These are phyloP conservation scores for Gopherus evgoodei DNA, from an alignment of 2,113 vertebrate species.

Conservation along the genomic window DNA sequence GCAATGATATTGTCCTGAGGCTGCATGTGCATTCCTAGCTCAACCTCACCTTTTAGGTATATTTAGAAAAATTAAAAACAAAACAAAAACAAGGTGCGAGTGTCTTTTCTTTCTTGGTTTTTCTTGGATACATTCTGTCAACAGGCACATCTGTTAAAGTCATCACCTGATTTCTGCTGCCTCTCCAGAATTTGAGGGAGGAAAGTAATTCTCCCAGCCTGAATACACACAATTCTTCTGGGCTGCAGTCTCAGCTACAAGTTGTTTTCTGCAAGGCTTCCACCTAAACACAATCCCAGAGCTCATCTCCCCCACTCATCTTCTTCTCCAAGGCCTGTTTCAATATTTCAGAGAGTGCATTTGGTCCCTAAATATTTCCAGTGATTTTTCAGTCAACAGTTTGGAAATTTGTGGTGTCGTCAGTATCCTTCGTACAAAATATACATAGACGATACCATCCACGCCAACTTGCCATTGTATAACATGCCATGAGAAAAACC, in stretches of 20 bases:
- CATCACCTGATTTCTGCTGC: neutral
- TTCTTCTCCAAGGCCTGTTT: conserved; percentile 29
- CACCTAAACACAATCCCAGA: neutral
- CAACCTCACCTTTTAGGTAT: neutral
- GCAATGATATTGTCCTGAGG: neutral
- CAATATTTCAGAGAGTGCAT: conserved; percentile 13
- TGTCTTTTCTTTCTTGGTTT: conserved; percentile 3
- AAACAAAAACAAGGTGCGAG: neutral
- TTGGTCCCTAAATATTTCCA: conserved; percentile 20
- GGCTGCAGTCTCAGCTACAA: neutral
- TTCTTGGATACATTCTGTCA: conserved; percentile 13
- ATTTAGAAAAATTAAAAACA: conserved; percentile 32
- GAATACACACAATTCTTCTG: neutral
- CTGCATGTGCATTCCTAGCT: neutral
- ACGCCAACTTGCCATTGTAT: neutral
- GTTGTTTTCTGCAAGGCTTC: neutral
- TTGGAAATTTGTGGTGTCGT: conserved; percentile 22
- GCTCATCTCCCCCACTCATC: conserved; percentile 7
- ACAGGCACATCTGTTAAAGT: neutral
- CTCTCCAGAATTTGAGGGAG: neutral
- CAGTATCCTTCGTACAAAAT: neutral
- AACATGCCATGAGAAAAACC: neutral
- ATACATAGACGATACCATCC: neutral
- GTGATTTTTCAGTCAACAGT: neutral
- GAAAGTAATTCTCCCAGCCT: neutral